A percentile compares a stretch with the other conserved stretches of the same genome.
These are phyloP conservation scores for Perca schrenkii DNA, from an alignment of 2,113 vertebrate species.

Conservation along the genomic window DNA sequence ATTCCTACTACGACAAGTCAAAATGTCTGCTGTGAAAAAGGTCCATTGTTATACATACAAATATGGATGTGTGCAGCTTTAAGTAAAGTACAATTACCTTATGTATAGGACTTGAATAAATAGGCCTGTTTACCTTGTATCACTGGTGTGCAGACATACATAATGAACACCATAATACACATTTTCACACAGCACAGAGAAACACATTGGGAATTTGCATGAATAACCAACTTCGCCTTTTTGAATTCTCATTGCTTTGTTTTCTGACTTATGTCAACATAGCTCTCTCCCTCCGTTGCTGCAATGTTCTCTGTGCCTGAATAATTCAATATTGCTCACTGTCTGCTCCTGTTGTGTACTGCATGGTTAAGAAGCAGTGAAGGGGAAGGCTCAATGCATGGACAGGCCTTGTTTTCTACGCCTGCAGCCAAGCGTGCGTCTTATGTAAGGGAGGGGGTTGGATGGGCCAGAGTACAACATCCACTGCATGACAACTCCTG, in stretches of 20 bases:
- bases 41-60: too few relatives aligned
- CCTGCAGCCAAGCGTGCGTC: conserved; percentile 71
- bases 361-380: conserved; percentile 75
- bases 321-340: conserved; percentile 79
- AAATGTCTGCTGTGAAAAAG: too few relatives aligned
- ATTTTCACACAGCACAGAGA: background rate
- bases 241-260: conserved; percentile 33
- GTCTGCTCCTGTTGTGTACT: conserved; percentile 72
- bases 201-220: conserved; percentile 17
- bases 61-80: background rate
- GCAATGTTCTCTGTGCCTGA: conserved; percentile 67
- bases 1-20: too few relatives aligned
- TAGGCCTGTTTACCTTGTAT: background rate
- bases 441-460: conserved; percentile 73
- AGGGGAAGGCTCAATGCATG: conserved; percentile 74
- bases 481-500: conserved; percentile 55
- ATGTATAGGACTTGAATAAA: background rate
- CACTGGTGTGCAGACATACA: conserved; percentile 4
- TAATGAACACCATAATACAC: background rate
- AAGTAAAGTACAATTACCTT: background rate
- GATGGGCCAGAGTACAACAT: conserved; percentile 42
- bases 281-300: conserved; percentile 19
- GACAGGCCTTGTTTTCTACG: conserved; percentile 73
- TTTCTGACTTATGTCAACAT: conserved; percentile 45
- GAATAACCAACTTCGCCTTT: conserved; percentile 38